Evolutionary conservation across 2,797 vertebrate genomes (phyloP), one percentile per base, ranked within the genome.

Genomic region (Pristis pectinata): DNA sequence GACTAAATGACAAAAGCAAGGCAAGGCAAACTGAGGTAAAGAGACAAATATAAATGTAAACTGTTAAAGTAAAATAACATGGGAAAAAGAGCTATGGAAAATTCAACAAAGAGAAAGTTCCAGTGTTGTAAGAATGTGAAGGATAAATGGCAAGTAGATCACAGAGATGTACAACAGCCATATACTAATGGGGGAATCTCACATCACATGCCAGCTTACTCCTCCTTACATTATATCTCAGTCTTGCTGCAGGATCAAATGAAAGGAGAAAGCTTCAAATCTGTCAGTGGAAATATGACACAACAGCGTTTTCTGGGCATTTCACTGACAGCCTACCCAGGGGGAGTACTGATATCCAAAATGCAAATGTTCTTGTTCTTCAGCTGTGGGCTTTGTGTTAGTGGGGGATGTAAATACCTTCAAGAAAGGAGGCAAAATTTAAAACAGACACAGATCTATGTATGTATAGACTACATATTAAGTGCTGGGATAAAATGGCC

Each of bases 311-410:
- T 85, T 85, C 83, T 56, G 27, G 53, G 30, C 53, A 89, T 37
- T 64, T 30, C 49, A 85, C 27, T 37, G 59, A 91, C 8, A 37
- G 17, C 34, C 59, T 11, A 64, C 59, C 59, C n/a, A 37, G n/a
- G 6, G 61, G 59, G 30, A 61, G 56, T 59, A 61, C 34, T 64
- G 85, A 19, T 61, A 61, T n/a, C 85, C 85, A 89, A 89, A 89
- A 19, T n/a, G 85, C 85, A 89, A 89, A 64, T 89, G 59, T n/a
- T 15, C 19, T 89, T n/a, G 15, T 89, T 64, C 82, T n/a, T 89
- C 85, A n/a, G n/a, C 61, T 22, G 17, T 22, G 10, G 64, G n/a
- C 87, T 24, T 41, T 67, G 37, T 19, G 9, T 91, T 13, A 24
- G 59, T 91, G 59, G 61, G 10, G 59, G n/a, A 72, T 72, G 70